Evolutionary conservation across 1,140 invertebrate genomes (phyloP).

Genomic region (Scaptomyza graminum): DNA sequence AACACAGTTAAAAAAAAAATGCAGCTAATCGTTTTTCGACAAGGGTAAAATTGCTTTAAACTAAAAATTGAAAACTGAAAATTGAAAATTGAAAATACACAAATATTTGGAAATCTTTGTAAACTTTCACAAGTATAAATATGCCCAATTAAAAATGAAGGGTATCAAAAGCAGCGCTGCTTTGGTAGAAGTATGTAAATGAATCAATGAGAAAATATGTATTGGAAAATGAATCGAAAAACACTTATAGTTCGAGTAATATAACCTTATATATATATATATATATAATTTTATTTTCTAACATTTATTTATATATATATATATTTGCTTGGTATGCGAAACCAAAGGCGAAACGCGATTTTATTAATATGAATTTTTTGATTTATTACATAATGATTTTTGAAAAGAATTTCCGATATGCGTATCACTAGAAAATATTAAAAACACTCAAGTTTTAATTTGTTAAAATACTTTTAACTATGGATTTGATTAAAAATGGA

Average conservation of each 20-base stretch:
- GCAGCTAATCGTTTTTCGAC: slow-evolving; percentile 34
- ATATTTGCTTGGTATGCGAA: slow-evolving; percentile 21
- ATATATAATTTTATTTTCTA: slow-evolving; percentile 11
- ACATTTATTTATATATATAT: slow-evolving; percentile 20
- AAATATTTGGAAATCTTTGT: slow-evolving; percentile 43
- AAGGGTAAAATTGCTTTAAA: slow-evolving; percentile 22
- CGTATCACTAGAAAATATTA: slow-evolving; percentile 12
- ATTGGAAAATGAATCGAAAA: slow-evolving; percentile 50
- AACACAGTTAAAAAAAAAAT: slow-evolving; percentile 2
- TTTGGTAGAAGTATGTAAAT: slow-evolving; percentile 77
- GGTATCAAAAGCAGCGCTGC: slow-evolving; percentile 62
- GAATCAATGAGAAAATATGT: slow-evolving; percentile 45
- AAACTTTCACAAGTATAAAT: slow-evolving; percentile 29
- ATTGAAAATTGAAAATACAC: slow-evolving; percentile 15
- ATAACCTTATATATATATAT: slow-evolving; percentile 18
- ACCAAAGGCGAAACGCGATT: slow-evolving; percentile 3
- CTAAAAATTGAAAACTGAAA: slow-evolving; percentile 14
- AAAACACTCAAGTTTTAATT: slow-evolving; percentile 13
- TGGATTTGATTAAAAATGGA: slow-evolving; percentile 45
- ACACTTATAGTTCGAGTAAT: slow-evolving; percentile 38
- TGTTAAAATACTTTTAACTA: too few species aligned
- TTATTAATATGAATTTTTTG: not conserved
- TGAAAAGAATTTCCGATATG: slow-evolving; percentile 17
- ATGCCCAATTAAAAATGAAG: slow-evolving; percentile 6
- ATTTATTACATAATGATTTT: slow-evolving; percentile 3